Conservation (phyloP, 2,888 invertebrate genomes). For the Dynastes grantii region DNA sequence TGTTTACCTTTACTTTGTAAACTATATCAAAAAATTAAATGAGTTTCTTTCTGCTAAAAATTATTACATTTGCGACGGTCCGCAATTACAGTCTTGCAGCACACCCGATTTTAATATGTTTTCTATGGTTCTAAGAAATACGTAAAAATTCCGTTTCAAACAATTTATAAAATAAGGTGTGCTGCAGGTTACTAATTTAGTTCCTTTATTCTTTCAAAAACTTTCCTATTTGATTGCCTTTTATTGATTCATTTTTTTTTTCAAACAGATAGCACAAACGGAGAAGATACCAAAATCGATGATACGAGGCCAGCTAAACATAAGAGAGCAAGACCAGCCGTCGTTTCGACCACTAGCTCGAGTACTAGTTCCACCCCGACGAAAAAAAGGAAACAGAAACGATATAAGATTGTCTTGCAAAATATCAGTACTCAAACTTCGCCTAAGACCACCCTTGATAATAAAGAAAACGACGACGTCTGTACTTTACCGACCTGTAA, state of each 20-base stretch:
- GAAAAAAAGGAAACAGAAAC: constrained; percentile 38
- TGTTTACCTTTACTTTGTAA: too few relatives aligned
- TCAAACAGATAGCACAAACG: not conserved
- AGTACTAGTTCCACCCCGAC: constrained; percentile 34
- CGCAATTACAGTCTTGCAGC: too few relatives aligned
- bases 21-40: too few relatives aligned
- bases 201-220: too few relatives aligned
- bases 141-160: too few relatives aligned
- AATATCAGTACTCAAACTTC: constrained; percentile 68
- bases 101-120: too few relatives aligned
- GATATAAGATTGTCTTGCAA: constrained; percentile 61
- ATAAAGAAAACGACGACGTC: constrained; percentile 7
- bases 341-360: constrained; percentile 45
- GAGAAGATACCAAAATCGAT: not conserved
- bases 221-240: too few relatives aligned
- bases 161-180: too few relatives aligned
- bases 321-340: constrained; percentile 9
- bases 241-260: not conserved
- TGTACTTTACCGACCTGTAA: not conserved
- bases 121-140: too few relatives aligned
- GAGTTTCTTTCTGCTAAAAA: too few relatives aligned
- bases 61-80: too few relatives aligned
- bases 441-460: constrained; percentile 55
- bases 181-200: too few relatives aligned
- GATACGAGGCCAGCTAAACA: constrained; percentile 21